phyloP scores from a whole-genome alignment of 2,113 vertebrate genomes.

The Litocranius walleri region DNA sequence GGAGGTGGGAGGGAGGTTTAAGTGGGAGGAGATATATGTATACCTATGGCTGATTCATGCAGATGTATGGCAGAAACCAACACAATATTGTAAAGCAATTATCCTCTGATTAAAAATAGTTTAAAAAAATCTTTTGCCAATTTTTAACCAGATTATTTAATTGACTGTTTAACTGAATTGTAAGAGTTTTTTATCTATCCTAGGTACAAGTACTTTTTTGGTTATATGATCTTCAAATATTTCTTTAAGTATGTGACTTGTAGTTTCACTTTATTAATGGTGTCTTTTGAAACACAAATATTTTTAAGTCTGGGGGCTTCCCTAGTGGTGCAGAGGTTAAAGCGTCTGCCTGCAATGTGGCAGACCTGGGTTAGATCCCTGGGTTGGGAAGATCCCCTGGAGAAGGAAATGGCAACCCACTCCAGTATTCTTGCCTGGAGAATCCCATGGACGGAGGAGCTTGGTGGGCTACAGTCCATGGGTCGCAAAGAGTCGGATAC shows the following conservation, averaged over 20 bases:
- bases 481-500: too few species aligned
- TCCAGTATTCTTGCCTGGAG: too few species aligned
- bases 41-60: background rate
- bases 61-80: background rate
- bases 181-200: background rate
- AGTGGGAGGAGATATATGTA: background rate
- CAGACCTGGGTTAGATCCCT: too few species aligned
- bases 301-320: too few species aligned
- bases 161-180: background rate
- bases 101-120: background rate
- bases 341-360: too few species aligned
- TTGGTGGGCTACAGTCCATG: too few species aligned
- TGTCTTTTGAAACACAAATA: background rate
- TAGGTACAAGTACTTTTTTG: background rate
- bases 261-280: background rate
- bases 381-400: too few species aligned
- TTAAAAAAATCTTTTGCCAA: background rate
- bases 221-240: background rate
- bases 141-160: background rate
- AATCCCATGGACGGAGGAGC: too few species aligned
- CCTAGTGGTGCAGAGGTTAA: too few species aligned
- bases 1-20: background rate
- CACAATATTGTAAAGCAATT: background rate
- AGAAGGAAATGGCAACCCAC: too few species aligned
- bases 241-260: background rate